Evolutionary conservation across 2,888 invertebrate genomes (phyloP).

Genomic region (Acleris emargana): DNA sequence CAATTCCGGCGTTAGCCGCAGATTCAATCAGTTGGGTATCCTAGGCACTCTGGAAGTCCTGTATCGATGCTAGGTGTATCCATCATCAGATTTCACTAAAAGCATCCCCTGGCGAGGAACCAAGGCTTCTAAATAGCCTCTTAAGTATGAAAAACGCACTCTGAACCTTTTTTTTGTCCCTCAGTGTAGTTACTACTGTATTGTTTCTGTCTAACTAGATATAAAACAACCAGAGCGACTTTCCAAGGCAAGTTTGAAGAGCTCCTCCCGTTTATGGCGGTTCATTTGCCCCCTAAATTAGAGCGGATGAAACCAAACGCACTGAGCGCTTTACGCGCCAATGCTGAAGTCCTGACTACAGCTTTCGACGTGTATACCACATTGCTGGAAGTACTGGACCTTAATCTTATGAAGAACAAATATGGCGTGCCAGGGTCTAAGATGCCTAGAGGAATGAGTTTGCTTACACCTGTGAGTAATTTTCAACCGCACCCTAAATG

Average conservation of each 20-base stretch:
- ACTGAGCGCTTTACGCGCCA: not conserved
- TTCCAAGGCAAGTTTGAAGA: slow-evolving; percentile 47
- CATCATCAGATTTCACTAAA: no score
- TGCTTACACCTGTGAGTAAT: slow-evolving; percentile 5
- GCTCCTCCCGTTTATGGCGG: slow-evolving; percentile 43
- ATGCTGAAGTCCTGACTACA: slow-evolving; percentile 2
- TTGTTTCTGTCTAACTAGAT: slow-evolving; percentile 13
- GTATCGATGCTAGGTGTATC: no score
- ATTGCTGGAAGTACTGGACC: not conserved
- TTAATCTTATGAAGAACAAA: not conserved
- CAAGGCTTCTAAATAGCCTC: no score
- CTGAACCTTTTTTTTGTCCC: no score
- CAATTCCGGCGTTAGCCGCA: no score
- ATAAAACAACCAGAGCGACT: slow-evolving; percentile 35
- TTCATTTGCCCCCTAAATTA: slow-evolving; percentile 2
- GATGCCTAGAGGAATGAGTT: not conserved
- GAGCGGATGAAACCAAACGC: not conserved
- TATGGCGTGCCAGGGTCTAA: not conserved
- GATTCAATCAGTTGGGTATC: no score
- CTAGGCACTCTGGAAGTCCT: no score
- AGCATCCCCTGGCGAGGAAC: no score
- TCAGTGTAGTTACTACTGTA: not conserved
- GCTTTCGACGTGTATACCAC: slow-evolving; percentile 4
- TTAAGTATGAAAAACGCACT: no score
- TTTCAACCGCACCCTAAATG: no score